phyloP scores from a whole-genome alignment of 2,888 invertebrate species.

The Caenorhabditis sp. region DNA sequence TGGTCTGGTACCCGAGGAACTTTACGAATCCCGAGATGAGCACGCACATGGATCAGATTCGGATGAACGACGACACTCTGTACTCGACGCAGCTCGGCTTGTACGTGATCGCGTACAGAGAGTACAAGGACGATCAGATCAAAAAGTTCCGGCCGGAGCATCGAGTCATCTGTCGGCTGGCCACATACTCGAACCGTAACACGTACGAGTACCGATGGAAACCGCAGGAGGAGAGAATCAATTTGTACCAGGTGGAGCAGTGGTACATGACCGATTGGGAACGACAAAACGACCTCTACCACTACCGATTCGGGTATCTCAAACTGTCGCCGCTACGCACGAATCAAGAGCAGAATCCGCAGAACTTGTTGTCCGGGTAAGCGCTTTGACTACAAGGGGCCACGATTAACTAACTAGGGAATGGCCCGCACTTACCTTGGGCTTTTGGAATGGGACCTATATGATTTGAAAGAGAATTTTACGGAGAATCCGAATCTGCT shows the following conservation, averaged over 20 bases:
- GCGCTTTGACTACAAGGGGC: no score
- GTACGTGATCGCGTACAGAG: conserved; percentile 78
- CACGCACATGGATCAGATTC: conserved; percentile 58
- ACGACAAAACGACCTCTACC: conserved; percentile 74
- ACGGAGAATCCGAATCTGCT: no score
- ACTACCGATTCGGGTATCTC: conserved; percentile 77
- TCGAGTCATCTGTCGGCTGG: conserved; percentile 71
- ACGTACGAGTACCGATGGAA: conserved; percentile 73
- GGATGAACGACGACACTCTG: conserved; percentile 74
- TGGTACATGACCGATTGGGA: conserved; percentile 79
- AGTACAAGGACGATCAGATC: conserved; percentile 76
- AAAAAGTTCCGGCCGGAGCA: conserved; percentile 78
- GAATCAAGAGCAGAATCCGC: conserved; percentile 63
- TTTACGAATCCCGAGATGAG: conserved; percentile 77
- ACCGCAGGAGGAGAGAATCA: conserved; percentile 77
- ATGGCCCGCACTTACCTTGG: no score
- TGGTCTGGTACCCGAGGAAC: conserved; percentile 78
- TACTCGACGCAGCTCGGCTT: conserved; percentile 75
- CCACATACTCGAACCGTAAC: conserved; percentile 76
- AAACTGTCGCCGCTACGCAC: conserved; percentile 74
- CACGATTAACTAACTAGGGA: no score
- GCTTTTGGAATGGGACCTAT: no score
- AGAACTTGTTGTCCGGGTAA: conserved; percentile 59
- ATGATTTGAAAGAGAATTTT: no score
- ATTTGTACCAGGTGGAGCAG: conserved; percentile 76